These are phyloP conservation scores for Xenopus petersii DNA, from an alignment of 2,797 vertebrate species.

Conservation along the genomic window DNA sequence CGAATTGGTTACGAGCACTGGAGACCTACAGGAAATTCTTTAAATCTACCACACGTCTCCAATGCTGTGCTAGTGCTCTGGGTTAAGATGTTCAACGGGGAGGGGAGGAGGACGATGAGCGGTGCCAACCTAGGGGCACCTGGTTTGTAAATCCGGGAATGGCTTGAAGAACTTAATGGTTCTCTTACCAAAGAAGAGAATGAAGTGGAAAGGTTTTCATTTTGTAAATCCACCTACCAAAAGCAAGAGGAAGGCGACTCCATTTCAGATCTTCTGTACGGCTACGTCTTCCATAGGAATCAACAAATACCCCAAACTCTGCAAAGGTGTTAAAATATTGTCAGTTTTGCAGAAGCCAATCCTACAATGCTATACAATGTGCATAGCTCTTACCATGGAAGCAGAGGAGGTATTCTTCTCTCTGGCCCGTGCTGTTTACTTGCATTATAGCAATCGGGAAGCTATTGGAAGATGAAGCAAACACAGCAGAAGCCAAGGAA, in stretches of 20 bases:
- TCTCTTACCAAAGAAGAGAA: too few species aligned
- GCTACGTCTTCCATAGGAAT: slow-evolving; percentile 90
- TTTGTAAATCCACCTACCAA: slow-evolving; percentile 71
- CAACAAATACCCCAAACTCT: slow-evolving; percentile 98
- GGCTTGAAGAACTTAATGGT: too few species aligned
- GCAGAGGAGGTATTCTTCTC: slow-evolving; percentile 94
- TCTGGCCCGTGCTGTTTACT: slow-evolving; percentile 86
- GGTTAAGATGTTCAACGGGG: too few species aligned
- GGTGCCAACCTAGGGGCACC: too few species aligned
- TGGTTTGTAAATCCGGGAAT: too few species aligned
- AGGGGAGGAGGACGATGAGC: too few species aligned
- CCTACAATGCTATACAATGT: background rate
- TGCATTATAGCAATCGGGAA: slow-evolving; percentile 97
- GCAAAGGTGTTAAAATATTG: slow-evolving; percentile 33
- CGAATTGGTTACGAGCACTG: too few species aligned
- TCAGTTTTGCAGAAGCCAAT: background rate
- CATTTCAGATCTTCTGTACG: slow-evolving; percentile 94
- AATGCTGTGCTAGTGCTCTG: too few species aligned
- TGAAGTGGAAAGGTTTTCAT: too few species aligned
- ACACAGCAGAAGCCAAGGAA: slow-evolving; percentile 89
- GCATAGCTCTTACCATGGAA: slow-evolving; percentile 80
- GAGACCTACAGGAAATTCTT: too few species aligned
- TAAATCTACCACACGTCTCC: too few species aligned
- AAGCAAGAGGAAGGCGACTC: slow-evolving; percentile 93
- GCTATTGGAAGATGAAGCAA: slow-evolving; percentile 91